phyloP scores from a whole-genome alignment of 1,140 invertebrate species.

The Reticulitermes speratus region DNA sequence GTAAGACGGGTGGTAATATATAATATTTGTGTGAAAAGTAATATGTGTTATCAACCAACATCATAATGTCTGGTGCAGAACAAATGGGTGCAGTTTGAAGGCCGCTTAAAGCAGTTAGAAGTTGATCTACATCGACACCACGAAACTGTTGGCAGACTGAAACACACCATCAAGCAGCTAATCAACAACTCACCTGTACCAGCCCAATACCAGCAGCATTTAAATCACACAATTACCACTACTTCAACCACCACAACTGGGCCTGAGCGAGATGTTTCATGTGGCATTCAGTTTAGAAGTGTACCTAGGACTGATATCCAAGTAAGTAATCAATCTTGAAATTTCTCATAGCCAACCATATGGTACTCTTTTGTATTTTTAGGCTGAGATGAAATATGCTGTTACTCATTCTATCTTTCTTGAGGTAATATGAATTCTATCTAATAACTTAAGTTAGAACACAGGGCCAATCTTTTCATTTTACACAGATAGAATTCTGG shows the following conservation, averaged over 20 bases:
- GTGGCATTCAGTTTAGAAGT: conserved; percentile 45
- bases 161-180: conserved; percentile 41
- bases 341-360: no score
- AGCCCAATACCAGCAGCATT: background rate
- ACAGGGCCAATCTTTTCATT: background rate
- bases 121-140: conserved; percentile 61
- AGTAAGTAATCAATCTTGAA: conserved; percentile 40
- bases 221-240: background rate
- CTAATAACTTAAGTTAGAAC: no score
- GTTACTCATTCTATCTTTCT: no score
- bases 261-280: conserved; percentile 31
- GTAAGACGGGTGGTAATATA: no score
- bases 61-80: conserved; percentile 47
- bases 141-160: conserved; percentile 50
- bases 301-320: conserved; percentile 54
- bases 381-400: no score
- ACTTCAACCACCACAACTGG: background rate
- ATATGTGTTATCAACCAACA: no score
- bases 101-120: conserved; percentile 61
- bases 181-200: conserved; percentile 28
- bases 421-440: no score
- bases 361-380: no score
- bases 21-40: no score
- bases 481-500: background rate
- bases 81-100: conserved; percentile 66